Conservation (phyloP, 64 coral and sea anemone genomes). For the Platygyra sinensis region DNA sequence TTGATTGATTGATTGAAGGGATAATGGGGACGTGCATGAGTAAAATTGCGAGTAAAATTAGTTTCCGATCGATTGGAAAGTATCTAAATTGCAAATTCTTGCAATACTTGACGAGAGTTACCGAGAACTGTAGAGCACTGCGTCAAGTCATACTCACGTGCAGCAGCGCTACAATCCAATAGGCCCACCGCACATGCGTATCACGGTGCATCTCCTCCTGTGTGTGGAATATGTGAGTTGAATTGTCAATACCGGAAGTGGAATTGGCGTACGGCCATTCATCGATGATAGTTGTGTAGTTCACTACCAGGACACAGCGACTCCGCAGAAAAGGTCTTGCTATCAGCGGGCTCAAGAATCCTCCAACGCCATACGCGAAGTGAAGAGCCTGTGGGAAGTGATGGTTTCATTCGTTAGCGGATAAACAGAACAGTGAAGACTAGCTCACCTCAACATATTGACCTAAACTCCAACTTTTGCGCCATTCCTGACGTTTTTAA, state of each 20-base stretch:
- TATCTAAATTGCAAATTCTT: too few species aligned
- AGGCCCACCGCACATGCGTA: constrained; percentile 88
- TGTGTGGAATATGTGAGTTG: constrained; percentile 70
- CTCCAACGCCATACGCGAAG: constrained; percentile 81
- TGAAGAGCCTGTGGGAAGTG: constrained; percentile 68
- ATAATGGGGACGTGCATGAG: too few species aligned
- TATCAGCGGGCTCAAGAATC: constrained; percentile 78
- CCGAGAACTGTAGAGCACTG: not conserved
- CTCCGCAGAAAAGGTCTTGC: constrained; percentile 78
- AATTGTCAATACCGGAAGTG: constrained; percentile 66
- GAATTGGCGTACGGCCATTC: constrained; percentile 91
- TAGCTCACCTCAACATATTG: too few species aligned
- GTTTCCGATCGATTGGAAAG: too few species aligned
- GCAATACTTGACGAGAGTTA: too few species aligned
- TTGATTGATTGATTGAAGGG: too few species aligned
- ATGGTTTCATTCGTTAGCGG: not conserved
- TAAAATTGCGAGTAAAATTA: too few species aligned
- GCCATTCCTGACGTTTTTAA: too few species aligned
- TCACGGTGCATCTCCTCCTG: constrained; percentile 84
- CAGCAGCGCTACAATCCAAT: constrained; percentile 86
- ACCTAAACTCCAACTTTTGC: too few species aligned
- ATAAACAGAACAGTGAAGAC: not conserved
- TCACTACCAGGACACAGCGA: constrained; percentile 78
- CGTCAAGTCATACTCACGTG: constrained; percentile 53
- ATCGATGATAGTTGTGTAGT: constrained; percentile 88